These are phyloP conservation scores for Sarcophaga peregrina DNA, from an alignment of 1,140 invertebrate species.

Conservation along the genomic window DNA sequence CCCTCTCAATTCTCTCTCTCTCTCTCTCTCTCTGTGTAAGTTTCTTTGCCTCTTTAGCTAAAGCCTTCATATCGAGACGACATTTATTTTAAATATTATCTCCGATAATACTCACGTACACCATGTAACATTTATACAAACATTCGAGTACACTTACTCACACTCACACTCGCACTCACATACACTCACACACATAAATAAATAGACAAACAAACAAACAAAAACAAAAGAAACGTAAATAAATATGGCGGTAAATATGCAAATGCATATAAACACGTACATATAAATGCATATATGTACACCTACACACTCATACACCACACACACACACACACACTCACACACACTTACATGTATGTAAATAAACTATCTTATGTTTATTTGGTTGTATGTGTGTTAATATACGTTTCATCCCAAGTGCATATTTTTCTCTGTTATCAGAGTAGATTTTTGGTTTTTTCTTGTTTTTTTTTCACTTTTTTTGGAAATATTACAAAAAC, in stretches of 20 bases:
- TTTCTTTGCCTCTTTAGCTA: not conserved
- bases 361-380: not conserved
- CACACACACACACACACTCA: not conserved
- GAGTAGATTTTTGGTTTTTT: not conserved
- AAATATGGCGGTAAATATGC: too few relatives aligned
- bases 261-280: too few relatives aligned
- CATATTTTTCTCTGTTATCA: slow-evolving; percentile 39
- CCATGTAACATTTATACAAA: not conserved
- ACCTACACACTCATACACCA: not conserved
- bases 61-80: slow-evolving; percentile 7
- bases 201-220: too few relatives aligned
- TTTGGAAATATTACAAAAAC: not conserved
- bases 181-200: not conserved
- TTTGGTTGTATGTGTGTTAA: not conserved
- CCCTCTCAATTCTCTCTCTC: not conserved
- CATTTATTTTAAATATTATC: slow-evolving; percentile 40
- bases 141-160: not conserved
- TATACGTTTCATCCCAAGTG: slow-evolving; percentile 30
- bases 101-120: slow-evolving; percentile 34
- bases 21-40: not conserved
- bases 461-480: slow-evolving; percentile 28
- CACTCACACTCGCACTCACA: not conserved
- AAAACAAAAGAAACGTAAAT: too few relatives aligned
- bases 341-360: not conserved
- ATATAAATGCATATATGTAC: too few relatives aligned